Percentiles rank a stretch among this genome's conserved stretches.
These are phyloP conservation scores for Lycia hirtaria DNA, from an alignment of 2,888 invertebrate genomes.

Conservation along the genomic window DNA sequence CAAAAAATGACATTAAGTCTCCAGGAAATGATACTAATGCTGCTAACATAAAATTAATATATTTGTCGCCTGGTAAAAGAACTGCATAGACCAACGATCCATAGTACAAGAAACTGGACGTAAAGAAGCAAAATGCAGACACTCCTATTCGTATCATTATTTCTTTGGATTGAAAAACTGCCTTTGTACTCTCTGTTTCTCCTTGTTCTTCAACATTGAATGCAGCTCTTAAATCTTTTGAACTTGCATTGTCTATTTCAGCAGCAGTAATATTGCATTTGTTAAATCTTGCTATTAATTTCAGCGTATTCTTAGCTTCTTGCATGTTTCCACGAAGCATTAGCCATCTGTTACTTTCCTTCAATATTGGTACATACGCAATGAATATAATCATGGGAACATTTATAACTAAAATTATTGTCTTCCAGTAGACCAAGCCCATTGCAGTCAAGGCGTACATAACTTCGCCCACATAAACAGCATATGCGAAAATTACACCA, in stretches of 20 bases:
- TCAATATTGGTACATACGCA: conserved; percentile 55
- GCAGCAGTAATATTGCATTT: conserved; percentile 55
- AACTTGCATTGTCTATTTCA: conserved; percentile 59
- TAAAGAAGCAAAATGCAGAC: conserved; percentile 65
- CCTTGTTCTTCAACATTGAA: conserved; percentile 63
- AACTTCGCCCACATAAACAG: conserved; percentile 69
- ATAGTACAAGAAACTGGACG: conserved; percentile 71
- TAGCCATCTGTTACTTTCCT: conserved; percentile 73
- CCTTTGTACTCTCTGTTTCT: conserved; percentile 62
- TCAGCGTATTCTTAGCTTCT: conserved; percentile 62
- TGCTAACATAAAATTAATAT: conserved; percentile 66
- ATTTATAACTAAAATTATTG: conserved; percentile 61
- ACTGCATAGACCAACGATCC: conserved; percentile 66
- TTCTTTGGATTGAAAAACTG: conserved; percentile 64
- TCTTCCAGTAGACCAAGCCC: conserved; percentile 68
- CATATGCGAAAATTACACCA: conserved; percentile 69
- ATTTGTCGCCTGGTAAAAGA: conserved; percentile 70
- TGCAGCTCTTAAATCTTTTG: conserved; percentile 57
- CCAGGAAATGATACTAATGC: conserved; percentile 70
- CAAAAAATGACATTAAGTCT: conserved; percentile 62
- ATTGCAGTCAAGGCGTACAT: conserved; percentile 65
- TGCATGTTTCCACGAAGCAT: conserved; percentile 62
- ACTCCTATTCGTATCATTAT: conserved; percentile 66
- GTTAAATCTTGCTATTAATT: conserved; percentile 58
- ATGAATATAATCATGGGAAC: conserved; percentile 62